Base-by-base conservation (phyloP, 2,888 invertebrate genomes). In the Cinara cedri region DNA sequence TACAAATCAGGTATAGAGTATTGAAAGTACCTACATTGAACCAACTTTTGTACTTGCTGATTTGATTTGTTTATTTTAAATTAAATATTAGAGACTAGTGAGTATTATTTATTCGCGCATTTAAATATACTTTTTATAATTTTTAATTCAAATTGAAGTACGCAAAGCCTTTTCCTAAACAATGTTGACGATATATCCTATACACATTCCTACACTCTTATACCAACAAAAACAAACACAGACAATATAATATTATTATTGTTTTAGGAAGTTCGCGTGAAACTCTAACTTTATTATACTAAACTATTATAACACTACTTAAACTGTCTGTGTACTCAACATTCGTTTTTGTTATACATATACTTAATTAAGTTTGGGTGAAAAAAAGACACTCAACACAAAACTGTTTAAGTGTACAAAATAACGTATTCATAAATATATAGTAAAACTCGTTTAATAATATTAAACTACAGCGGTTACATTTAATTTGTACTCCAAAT, bases 111-210 rank as follows among this genome's bases (percentile, higher is more conserved):
- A 44, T 26, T 24, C 3, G 3, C 44, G 13, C 24, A 19, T 74
- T 74, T 51, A 42, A 51, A 51, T 62, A 44, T 42, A 72, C 14
- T 72, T 72, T 11, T 49, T 72, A 49, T 14, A 46, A n/a, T 49
- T 46, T 72, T 26, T 26, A 72, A 62, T 63, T 62, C 14, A 51
- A n/a, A 51, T 51, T 16, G 34, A 34, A 34, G 21, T 51, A 51
- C 16, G 21, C 21, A 3, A n/a, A n/a, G n/a, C 6, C 21, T 72
- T 34, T 51, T 72, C 11, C 34, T 11, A 16, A 21, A 13, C 11
- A 21, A 19, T 21, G 4, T 16, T 14, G 10, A 19, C 8, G 34
- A 34, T 34, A 34, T 34, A 34, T 11, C 6, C 1, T 16, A 11
- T 66, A 70, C 8, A 9, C 10, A 19, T n/a, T n/a, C n/a, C n/a